phyloP scores from a whole-genome alignment of 2,113 vertebrate species.

The Eudyptes chrysolophus region DNA sequence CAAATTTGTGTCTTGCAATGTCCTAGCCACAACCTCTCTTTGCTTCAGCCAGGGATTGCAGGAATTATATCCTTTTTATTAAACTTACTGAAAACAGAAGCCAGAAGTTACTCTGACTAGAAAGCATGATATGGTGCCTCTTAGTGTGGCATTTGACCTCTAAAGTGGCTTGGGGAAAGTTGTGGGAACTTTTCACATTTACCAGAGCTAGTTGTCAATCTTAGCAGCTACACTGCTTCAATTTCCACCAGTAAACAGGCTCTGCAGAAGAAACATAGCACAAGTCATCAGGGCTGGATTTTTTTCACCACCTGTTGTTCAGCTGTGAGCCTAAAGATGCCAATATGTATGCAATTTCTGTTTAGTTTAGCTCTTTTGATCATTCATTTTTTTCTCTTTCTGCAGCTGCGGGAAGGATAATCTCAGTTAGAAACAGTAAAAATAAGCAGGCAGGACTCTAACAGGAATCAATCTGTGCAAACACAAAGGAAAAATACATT shows the following conservation, averaged over 20 bases:
- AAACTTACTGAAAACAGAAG: background rate
- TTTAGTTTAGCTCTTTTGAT: background rate
- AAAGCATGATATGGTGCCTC: background rate
- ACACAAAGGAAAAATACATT: background rate
- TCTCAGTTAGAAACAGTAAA: background rate
- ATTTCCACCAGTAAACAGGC: background rate
- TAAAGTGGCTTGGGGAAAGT: background rate
- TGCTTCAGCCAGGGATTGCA: background rate
- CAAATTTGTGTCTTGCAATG: fast-evolving
- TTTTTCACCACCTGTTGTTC: background rate
- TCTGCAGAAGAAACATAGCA: background rate
- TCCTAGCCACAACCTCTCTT: background rate
- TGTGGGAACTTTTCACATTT: background rate
- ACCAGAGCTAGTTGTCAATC: background rate
- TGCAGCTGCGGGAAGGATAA: background rate
- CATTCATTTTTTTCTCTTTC: background rate
- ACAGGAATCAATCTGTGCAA: background rate
- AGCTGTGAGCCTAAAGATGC: background rate
- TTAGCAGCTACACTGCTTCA: background rate
- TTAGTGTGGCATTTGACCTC: background rate
- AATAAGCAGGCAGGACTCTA: background rate
- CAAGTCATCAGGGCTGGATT: background rate
- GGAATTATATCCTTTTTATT: background rate
- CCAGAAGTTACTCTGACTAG: background rate
- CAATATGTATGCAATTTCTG: background rate